Evolutionary conservation across 2,888 invertebrate species (phyloP), one percentile per base, ranked within the genome.

Genomic region (Ptychoptera albimana): DNA sequence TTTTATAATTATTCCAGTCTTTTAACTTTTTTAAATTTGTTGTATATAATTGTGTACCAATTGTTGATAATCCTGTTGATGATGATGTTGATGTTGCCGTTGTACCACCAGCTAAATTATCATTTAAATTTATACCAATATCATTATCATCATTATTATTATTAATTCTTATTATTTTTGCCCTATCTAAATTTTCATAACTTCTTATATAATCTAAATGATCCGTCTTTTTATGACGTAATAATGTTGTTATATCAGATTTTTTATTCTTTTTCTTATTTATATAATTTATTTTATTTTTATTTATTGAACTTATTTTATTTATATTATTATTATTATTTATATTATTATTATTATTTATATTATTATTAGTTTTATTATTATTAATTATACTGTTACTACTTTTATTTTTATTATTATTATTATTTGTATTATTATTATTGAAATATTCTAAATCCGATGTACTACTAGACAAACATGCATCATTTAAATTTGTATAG

Each of bases 401-500:
- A 23, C 23, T 23, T 23, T 23, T 23, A 23, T 23, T n/a, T 12
- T 30, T 11, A 23, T 5, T 35, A 11, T 39, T 39, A 29, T 30
- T 39, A 31, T 37, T 39, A 11, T 37, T 41, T 30, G 37, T 40
- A 32, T 44, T 42, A 30, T 32, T 29, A 32, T 48, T 46, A 35
- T 49, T 48, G 39, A 50, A 49, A 39, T 48, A 44, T 40, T 51
- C 49, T n/a, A 51, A 45, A 45, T 52, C 50, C 1, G 50, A 52
- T 31, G 51, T 52, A 35, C 51, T 51, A 44, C 49, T 51, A 12
- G 51, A 51, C 15, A 51, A 40, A 30, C 53, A 51, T 1, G 53
- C 53, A 47, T 53, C 51, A 44, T 51, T 53, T 41, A 53, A 50
- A 50, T 53, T 53, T 32, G 49, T 49, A 44, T 53, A 53, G 13